A percentile compares a stretch with the other conserved stretches of the same genome.
These are phyloP conservation scores for Blastobasis lacticolella DNA, from an alignment of 2,888 invertebrate genomes.

Conservation along the genomic window DNA sequence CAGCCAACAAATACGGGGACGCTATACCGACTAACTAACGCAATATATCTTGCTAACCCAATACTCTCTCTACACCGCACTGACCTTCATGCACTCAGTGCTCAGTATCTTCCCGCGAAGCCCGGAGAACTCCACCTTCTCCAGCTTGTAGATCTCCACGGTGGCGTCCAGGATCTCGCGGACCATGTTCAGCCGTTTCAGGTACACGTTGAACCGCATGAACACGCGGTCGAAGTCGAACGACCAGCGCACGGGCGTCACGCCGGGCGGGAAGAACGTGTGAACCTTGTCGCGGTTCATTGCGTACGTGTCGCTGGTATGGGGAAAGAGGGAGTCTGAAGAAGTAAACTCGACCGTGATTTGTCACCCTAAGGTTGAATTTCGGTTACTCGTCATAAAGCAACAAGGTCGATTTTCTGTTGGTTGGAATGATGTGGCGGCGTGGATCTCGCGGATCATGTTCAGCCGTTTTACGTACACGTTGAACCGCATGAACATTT, in stretches of 20 bases:
- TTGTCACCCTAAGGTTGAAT: no score
- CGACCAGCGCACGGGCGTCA: constrained; percentile 80
- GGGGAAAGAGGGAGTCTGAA: no score
- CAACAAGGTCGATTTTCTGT: no score
- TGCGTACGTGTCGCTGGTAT: constrained; percentile 60
- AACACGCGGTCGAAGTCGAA: constrained; percentile 84
- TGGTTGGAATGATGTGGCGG: no score
- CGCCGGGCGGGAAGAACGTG: constrained; percentile 68
- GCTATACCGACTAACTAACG: no score
- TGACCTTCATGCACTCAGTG: constrained; percentile 61
- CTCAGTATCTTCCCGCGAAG: constrained; percentile 77
- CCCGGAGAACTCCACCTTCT: constrained; percentile 87
- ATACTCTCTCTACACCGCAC: background rate
- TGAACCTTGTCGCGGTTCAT: constrained; percentile 70
- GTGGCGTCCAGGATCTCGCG: constrained; percentile 83
- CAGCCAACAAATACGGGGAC: no score
- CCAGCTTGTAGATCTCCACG: constrained; percentile 88
- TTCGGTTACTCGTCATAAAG: no score
- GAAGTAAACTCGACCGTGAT: no score
- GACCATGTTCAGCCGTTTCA: constrained; percentile 77
- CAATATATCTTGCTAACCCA: no score
- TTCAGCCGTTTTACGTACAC: no score
- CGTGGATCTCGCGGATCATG: no score
- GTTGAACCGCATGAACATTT: no score
- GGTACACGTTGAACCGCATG: constrained; percentile 76